phyloP scores from a whole-genome alignment of 2,797 vertebrate species.

The Lindbergichthys nudifrons region DNA sequence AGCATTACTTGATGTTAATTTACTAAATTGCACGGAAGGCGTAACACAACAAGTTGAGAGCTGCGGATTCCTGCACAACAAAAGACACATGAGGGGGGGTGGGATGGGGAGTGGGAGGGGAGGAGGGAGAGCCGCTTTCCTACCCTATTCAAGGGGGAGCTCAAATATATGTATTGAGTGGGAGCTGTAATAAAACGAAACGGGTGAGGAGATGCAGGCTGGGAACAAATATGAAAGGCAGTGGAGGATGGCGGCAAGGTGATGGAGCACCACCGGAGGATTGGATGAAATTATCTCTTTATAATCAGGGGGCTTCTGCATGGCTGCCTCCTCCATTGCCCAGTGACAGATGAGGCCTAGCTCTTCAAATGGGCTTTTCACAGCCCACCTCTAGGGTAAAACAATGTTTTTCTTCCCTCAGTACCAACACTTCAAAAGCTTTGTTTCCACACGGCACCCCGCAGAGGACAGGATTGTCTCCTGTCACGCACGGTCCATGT shows the following conservation, averaged over 20 bases:
- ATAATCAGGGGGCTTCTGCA: constrained; percentile 83
- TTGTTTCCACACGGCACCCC: constrained; percentile 61
- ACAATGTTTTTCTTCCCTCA: constrained; percentile 78
- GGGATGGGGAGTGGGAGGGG: constrained; percentile 27
- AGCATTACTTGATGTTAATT: constrained; percentile 70
- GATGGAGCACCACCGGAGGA: constrained; percentile 77
- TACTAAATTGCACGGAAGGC: constrained; percentile 72
- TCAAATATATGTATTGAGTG: constrained; percentile 80
- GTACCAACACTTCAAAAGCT: constrained; percentile 73
- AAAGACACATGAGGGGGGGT: constrained; percentile 57
- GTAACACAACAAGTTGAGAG: constrained; percentile 77
- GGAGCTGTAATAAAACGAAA: constrained; percentile 79
- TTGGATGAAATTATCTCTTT: constrained; percentile 83
- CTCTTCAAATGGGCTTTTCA: constrained; percentile 79
- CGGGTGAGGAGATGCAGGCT: constrained; percentile 77
- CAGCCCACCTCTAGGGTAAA: constrained; percentile 76
- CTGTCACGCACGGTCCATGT: constrained; percentile 54
- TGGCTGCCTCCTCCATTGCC: constrained; percentile 80
- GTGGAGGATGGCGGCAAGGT: constrained; percentile 76
- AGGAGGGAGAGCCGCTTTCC: constrained; percentile 57
- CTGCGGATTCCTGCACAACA: constrained; percentile 75
- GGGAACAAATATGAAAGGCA: constrained; percentile 81
- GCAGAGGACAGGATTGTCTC: constrained; percentile 49
- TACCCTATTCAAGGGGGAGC: constrained; percentile 71
- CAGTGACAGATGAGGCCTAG: constrained; percentile 80